Evolutionary conservation across 2,888 invertebrate species (phyloP), one percentile per base, ranked within the genome.

Genomic region (Zootermopsis nevadensis): DNA sequence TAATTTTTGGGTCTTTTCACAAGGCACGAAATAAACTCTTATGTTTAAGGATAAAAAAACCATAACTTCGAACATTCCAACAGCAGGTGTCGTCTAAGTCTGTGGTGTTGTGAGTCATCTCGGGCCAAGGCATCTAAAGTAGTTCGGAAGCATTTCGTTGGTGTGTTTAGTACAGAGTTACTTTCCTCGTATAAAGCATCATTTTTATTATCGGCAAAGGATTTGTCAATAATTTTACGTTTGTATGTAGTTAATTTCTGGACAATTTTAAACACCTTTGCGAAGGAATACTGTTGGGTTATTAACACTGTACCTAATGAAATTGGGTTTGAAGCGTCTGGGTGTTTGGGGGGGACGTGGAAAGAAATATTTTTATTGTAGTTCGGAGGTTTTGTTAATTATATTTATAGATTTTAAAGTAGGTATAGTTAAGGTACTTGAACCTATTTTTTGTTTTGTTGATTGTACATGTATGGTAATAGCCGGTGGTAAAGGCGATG

Each of bases 401-500:
- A 53, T 42, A 27, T 42, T 33, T 79, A 74, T 12, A 24, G 38
- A 31, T 33, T 38, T 33, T 79, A 55, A 53, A 53, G 31, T 79
- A 24, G 60, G 19, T 24, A 10, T 12, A 31, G 53, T 80, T 30
- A 42, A 80, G 31, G 27, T 53, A 53, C 79, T 66, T 66, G 55
- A 19, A 80, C 15, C 15, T 12, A 33, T 69, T 69, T 19, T 53
- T 8, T 55, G 22, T 79, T 2, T 79, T n/a, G 19, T 24, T 79
- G 42, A n/a, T 79, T 24, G 24, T 33, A 33, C 10, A 24, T 31
- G 24, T 79, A 33, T 15, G 27, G 22, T n/a, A 2, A 33, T 33
- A 42, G 81, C 83, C 83, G 83, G 83, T 81, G 81, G 82, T 79
- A 82, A 84, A 82, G 83, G 84, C 81, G 38, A 67, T 55, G 42